Percentiles rank a stretch among this genome's conserved stretches.
These are phyloP conservation scores for Pristionchus exspectatus DNA, from an alignment of 2,888 invertebrate species.

Conservation along the genomic window DNA sequence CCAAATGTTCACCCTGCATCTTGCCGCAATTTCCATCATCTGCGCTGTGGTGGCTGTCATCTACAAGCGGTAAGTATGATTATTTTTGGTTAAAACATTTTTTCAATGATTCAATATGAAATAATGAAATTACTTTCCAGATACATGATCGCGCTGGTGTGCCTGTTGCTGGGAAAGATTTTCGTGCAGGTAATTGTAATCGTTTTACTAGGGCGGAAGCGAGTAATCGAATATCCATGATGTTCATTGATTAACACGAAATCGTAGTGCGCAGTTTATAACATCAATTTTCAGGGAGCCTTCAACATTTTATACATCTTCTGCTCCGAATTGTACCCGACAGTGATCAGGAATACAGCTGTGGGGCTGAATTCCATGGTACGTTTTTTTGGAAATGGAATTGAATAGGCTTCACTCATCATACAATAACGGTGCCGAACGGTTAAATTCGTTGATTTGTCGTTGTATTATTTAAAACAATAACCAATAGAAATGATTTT, in stretches of 20 bases:
- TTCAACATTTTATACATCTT: conserved; percentile 79
- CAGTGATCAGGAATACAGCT: conserved; percentile 77
- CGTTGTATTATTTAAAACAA: neutral
- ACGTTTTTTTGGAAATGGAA: too few species aligned
- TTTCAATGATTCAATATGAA: too few species aligned
- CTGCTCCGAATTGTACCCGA: conserved; percentile 78
- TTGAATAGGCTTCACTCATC: too few species aligned
- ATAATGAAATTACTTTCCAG: neutral
- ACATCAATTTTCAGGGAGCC: conserved; percentile 65
- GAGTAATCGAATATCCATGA: too few species aligned
- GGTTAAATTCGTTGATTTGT: too few species aligned
- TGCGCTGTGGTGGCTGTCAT: conserved; percentile 73
- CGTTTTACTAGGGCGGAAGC: too few species aligned
- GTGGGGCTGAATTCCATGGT: conserved; percentile 74
- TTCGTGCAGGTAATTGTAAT: conserved; percentile 77
- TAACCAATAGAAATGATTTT: neutral
- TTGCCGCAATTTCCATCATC: conserved; percentile 75
- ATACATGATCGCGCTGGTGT: conserved; percentile 73
- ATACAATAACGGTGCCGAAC: too few species aligned
- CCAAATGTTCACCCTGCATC: conserved; percentile 76
- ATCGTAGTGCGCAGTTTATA: neutral
- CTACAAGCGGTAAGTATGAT: conserved; percentile 55
- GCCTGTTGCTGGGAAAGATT: conserved; percentile 77
- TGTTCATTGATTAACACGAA: too few species aligned
- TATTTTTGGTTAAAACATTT: neutral